Conservation (phyloP, 1,140 invertebrate genomes). For the Notospermus geniculatus region DNA sequence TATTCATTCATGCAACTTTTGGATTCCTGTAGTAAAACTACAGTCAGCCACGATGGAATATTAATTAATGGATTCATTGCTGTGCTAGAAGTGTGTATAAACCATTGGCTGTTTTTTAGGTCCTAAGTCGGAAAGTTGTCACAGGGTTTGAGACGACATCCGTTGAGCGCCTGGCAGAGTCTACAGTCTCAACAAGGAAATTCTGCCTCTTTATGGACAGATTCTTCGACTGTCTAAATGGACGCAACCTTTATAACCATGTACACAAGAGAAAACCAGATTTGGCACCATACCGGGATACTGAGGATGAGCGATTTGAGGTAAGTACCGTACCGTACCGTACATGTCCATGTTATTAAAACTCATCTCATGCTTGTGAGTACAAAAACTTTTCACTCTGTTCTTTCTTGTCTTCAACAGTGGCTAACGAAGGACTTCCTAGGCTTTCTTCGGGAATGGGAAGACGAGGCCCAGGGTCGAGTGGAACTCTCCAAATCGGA, state of each 20-base stretch:
- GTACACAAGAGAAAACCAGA: background rate
- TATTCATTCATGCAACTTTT: too few relatives aligned
- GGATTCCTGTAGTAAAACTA: too few relatives aligned
- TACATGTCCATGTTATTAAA: background rate
- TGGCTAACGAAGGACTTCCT: background rate
- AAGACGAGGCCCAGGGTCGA: background rate
- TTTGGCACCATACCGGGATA: background rate
- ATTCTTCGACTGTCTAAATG: constrained; percentile 1
- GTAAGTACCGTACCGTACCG: background rate
- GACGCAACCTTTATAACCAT: background rate
- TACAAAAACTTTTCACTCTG: too few relatives aligned
- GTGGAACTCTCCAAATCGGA: background rate
- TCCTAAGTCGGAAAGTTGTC: background rate
- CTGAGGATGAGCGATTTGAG: background rate
- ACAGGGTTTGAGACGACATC: background rate
- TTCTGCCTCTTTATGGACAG: background rate
- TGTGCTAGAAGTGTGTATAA: background rate
- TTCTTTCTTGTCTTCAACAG: background rate
- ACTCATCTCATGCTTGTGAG: too few relatives aligned
- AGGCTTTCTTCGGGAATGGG: background rate
- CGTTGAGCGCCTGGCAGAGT: background rate
- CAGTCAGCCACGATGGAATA: too few relatives aligned
- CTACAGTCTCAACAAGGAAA: background rate
- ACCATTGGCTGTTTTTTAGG: background rate
- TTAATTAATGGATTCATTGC: too few relatives aligned